Base-by-base conservation (phyloP, 2,797 vertebrate genomes). In the Catostomus latipinnis region DNA sequence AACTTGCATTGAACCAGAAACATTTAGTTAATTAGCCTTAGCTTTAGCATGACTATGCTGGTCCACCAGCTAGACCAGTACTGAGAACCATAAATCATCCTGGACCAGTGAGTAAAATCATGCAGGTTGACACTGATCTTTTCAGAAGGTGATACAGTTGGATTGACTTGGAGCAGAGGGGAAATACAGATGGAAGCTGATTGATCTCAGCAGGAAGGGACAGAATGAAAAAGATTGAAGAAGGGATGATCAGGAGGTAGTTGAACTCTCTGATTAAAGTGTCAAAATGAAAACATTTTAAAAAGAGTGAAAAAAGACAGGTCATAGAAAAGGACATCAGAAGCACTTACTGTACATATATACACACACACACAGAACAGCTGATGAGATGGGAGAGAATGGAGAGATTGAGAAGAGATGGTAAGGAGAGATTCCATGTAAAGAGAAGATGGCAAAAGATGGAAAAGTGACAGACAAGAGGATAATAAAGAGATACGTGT, bases 201-300 rank as follows among this genome's bases (percentile, higher is more conserved):
- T 87, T 83, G 76, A 85, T 75, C 18, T 43, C 82, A 74, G 58
- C 53, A 73, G 74, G 50, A 77, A 9, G 48, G 52, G 71, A 22
- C 63, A 76, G 63, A 65, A 82, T 71, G 8, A n/a, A 58, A 4
- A 14, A 6, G 12, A 75, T 71, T 45, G 61, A 57, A 71, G 70
- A 73, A 62, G 11, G 49, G 46, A 66, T 54, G 60, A 12, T 54
- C 43, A 45, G 22, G 53, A 10, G 16, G 22, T 22, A 52, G 77
- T 75, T 84, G 49, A 76, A 67, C 73, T 81, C 71, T 45, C 83
- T 87, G 88, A 90, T 88, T 88, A 90, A 90, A 87, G 72, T 85
- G 87, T 86, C 88, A 22, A 22, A 22, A 22, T 22, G 0, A 22
- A 22, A 22, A 22, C 1, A 22, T 22, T 18, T 18, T 18, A 18